These are phyloP conservation scores for Bettongia penicillata DNA, from an alignment of 2,113 vertebrate genomes.

Conservation along the genomic window DNA sequence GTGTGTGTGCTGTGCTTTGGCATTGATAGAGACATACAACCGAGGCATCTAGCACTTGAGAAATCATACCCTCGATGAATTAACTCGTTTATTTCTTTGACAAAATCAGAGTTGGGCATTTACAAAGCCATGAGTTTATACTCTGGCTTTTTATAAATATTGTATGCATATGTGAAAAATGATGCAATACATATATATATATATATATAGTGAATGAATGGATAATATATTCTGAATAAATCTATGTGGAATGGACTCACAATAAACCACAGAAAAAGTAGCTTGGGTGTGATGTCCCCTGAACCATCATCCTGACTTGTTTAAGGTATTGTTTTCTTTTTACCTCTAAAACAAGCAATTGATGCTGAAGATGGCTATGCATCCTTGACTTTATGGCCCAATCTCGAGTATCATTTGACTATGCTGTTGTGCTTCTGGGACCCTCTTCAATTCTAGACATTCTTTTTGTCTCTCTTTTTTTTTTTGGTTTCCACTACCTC, in stretches of 20 bases:
- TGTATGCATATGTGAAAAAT: background rate
- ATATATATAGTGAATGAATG: background rate
- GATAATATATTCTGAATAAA: background rate
- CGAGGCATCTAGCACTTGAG: background rate
- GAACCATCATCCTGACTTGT: background rate
- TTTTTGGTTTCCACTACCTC: background rate
- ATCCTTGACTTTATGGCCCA: conserved; percentile 23
- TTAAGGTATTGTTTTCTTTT: background rate
- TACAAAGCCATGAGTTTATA: background rate
- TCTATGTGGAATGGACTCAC: background rate
- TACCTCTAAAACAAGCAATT: background rate
- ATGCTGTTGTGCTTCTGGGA: background rate
- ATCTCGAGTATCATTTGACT: conserved; percentile 29
- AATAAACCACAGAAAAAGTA: background rate
- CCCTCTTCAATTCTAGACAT: background rate
- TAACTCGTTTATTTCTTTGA: background rate
- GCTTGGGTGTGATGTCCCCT: background rate
- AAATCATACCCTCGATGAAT: background rate
- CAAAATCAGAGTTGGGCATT: background rate
- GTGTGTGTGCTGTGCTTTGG: background rate
- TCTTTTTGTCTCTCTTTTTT: background rate
- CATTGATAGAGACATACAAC: background rate
- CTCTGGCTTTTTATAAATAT: background rate
- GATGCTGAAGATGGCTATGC: background rate
- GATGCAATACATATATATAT: background rate